phyloP scores from a whole-genome alignment of 2,888 invertebrate genomes.

The Athalia circularis region DNA sequence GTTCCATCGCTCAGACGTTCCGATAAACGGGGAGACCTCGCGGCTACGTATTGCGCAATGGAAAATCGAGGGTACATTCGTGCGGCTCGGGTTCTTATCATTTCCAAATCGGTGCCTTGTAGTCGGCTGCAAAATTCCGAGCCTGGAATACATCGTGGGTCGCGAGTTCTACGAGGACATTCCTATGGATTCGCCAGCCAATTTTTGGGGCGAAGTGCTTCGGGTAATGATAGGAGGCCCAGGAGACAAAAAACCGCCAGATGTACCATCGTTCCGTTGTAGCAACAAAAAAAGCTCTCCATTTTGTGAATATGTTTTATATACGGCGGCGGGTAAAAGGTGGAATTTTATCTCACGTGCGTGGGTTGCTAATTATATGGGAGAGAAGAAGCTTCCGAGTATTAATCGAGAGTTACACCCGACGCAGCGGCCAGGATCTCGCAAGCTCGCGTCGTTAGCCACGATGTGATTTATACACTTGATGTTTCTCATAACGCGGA shows the following conservation, averaged over 20 bases:
- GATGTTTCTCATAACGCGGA: slow-evolving; percentile 41
- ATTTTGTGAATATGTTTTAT: neutral
- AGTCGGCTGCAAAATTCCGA: too few relatives aligned
- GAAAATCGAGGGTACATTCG: too few relatives aligned
- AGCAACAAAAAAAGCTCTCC: too few relatives aligned
- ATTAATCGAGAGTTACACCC: slow-evolving; percentile 40
- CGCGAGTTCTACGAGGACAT: too few relatives aligned
- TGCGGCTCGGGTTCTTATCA: too few relatives aligned
- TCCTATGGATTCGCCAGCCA: too few relatives aligned
- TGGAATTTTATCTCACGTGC: slow-evolving; percentile 23
- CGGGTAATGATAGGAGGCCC: neutral
- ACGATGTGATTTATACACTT: slow-evolving; percentile 39
- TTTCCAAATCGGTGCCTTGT: too few relatives aligned
- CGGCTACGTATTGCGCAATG: too few relatives aligned
- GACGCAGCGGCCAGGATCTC: neutral
- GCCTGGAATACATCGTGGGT: too few relatives aligned
- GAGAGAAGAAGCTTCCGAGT: slow-evolving; percentile 32
- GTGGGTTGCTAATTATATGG: slow-evolving; percentile 7
- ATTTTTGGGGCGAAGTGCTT: neutral
- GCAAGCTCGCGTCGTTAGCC: slow-evolving; percentile 32
- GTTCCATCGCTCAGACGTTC: too few relatives aligned
- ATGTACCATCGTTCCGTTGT: too few relatives aligned
- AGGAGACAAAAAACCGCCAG: neutral
- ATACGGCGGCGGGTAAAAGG: neutral
- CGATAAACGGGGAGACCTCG: too few relatives aligned